A percentile compares a stretch with the other conserved stretches of the same genome.
phyloP scores from a whole-genome alignment of 1,140 invertebrate genomes.

The Drosophila ficusphila region DNA sequence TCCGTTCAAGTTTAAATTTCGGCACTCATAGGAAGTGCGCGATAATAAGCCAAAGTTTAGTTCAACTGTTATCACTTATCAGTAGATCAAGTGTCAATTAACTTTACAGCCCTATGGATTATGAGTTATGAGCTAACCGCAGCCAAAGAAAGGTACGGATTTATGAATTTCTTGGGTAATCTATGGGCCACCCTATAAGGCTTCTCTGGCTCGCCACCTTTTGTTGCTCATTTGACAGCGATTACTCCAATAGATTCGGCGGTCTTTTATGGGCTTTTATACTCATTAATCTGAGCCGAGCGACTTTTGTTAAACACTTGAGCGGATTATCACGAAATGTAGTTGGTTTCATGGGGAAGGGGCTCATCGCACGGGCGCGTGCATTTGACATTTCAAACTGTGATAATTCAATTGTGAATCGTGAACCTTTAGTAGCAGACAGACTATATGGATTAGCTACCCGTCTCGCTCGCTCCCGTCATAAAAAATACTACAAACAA shows the following conservation, averaged over 20 bases:
- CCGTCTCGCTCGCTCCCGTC: not conserved
- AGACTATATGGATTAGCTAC: constrained; percentile 26
- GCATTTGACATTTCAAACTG: constrained; percentile 80
- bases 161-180: constrained; percentile 7
- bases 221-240: constrained; percentile 34
- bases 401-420: constrained; percentile 77
- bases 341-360: not conserved
- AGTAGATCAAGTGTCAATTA: constrained; percentile 45
- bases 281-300: constrained; percentile 15
- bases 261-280: constrained; percentile 2
- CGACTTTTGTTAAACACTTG: constrained; percentile 70
- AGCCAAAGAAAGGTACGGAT: constrained; percentile 1
- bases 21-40: not conserved
- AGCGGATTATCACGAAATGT: constrained; percentile 53
- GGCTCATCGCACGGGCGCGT: constrained; percentile 53
- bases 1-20: constrained; percentile 2
- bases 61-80: constrained; percentile 9
- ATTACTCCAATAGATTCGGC: constrained; percentile 28
- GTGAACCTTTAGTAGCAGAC: constrained; percentile 61
- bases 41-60: constrained; percentile 13
- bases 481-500: constrained; percentile 29
- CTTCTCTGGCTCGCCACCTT: constrained; percentile 12
- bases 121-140: not conserved
- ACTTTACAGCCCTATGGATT: not conserved
- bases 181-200: constrained; percentile 2